These are phyloP conservation scores for Styela plicata DNA, from an alignment of 23 tunicate species.

Conservation along the genomic window DNA sequence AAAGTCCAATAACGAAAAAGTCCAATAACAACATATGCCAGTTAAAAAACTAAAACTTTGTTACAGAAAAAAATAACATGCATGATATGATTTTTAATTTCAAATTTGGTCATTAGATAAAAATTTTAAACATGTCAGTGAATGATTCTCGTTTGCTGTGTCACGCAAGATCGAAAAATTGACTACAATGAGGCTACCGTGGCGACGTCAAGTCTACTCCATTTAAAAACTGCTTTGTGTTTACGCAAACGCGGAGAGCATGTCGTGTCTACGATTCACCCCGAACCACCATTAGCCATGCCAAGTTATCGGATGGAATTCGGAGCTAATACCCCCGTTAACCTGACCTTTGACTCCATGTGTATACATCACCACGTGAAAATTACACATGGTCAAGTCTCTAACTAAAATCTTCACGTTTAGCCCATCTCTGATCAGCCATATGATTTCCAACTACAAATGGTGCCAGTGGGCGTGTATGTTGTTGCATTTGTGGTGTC, in stretches of 20 bases:
- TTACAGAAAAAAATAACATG: no score
- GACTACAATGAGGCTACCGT: not conserved
- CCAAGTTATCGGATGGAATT: not conserved
- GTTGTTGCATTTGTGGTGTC: not conserved
- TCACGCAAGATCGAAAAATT: slow-evolving; percentile 20
- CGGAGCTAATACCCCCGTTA: not conserved
- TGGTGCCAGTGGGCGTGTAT: not conserved
- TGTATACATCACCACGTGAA: not conserved
- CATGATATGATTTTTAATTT: no score
- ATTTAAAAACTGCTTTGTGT: slow-evolving; percentile 11
- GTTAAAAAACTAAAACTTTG: no score
- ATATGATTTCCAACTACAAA: not conserved
- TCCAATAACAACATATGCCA: no score
- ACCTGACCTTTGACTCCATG: not conserved
- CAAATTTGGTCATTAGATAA: no score
- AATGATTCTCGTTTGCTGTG: slow-evolving; percentile 20
- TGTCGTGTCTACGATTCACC: not conserved
- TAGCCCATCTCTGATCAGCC: not conserved
- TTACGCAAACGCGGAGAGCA: slow-evolving; percentile 16
- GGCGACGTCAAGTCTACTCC: slow-evolving; percentile 22
- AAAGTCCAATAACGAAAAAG: no score
- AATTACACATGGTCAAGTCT: not conserved
- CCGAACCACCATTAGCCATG: slow-evolving; percentile 13
- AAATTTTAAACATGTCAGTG: no score
- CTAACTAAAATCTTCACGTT: not conserved